Percentiles rank a stretch among this genome's conserved stretches.
Conservation (phyloP, 2,888 invertebrate genomes). For the Scaptomyza tumidula region DNA sequence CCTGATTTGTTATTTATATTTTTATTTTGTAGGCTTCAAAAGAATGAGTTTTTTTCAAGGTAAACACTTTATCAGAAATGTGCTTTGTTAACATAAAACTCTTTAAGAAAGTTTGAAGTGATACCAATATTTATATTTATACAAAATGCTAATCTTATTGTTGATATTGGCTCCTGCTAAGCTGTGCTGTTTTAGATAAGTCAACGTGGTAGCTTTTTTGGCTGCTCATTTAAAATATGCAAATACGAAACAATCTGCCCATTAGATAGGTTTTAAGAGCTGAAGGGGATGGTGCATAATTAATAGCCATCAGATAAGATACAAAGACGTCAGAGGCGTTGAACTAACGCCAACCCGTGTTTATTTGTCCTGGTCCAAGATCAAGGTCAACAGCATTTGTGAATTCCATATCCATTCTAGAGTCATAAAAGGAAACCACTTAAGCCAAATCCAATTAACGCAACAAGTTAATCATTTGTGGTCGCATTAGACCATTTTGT, state of each 20-base stretch:
- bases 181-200: slow-evolving; percentile 57
- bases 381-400: slow-evolving; percentile 37
- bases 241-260: slow-evolving; percentile 27
- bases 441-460: slow-evolving; percentile 43
- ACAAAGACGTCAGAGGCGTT: slow-evolving; percentile 29
- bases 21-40: too few relatives aligned
- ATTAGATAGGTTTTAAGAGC: slow-evolving; percentile 3
- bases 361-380: slow-evolving; percentile 42
- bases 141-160: too few relatives aligned
- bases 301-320: slow-evolving; percentile 2
- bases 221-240: slow-evolving; percentile 36
- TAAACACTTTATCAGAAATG: background rate
- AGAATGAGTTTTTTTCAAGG: background rate
- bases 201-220: slow-evolving; percentile 32
- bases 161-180: slow-evolving; percentile 25
- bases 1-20: background rate
- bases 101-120: too few relatives aligned
- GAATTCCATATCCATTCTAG: slow-evolving; percentile 7
- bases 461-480: slow-evolving; percentile 50
- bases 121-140: too few relatives aligned
- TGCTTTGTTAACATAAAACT: too few relatives aligned
- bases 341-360: slow-evolving; percentile 3
- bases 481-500: slow-evolving; percentile 8
- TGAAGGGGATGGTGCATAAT: slow-evolving; percentile 19
- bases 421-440: slow-evolving; percentile 58